Base-by-base conservation (phyloP, 2,888 invertebrate genomes). In the Acanthosoma haemorrhoidale region DNA sequence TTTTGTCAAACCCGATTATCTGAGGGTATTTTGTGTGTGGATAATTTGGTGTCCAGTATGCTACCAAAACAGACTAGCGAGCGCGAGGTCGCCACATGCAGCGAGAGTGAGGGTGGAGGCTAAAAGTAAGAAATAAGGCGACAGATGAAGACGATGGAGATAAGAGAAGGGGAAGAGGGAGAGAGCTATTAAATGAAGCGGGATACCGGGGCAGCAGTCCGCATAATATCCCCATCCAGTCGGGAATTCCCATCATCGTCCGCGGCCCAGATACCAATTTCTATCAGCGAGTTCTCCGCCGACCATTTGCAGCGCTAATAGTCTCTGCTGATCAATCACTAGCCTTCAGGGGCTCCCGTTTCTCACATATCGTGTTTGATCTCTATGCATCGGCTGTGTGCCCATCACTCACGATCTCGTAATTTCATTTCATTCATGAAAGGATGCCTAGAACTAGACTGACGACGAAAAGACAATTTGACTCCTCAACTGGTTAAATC, bases 211-310 rank as follows among this genome's bases (percentile, higher is more conserved):
- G 25, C n/a, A n/a, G 18, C 21, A 21, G 43, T 11, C 43, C 25
- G 43, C 43, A 43, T 43, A 43, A 43, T 43, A 43, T 43, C 43
- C 43, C 43, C 25, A 43, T 43, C 25, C 43, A 43, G 43, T 43
- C 4, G 43, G 43, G 43, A 43, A 43, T 43, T 43, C 25, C 43
- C 43, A 43, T 43, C 43, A 43, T 43, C 21, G 21, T 4, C 18
- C 43, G 25, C 25, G 43, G n/a, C 43, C 43, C 13, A 25, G 43
- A 43, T 43, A 43, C 43, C 43, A 43, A 43, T 43, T 43, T 43
- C 43, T 43, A 43, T 43, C 43, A 43, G n/a, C n/a, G n/a, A n/a
- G 43, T 43, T 25, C 25, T 25, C 21, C 43, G 18, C 43, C 43
- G 43, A 21, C 43, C 43, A 43, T 43, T 43, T 43, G 25, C 43